phyloP scores from a whole-genome alignment of 2,888 invertebrate genomes.

The Diadromus collaris region DNA sequence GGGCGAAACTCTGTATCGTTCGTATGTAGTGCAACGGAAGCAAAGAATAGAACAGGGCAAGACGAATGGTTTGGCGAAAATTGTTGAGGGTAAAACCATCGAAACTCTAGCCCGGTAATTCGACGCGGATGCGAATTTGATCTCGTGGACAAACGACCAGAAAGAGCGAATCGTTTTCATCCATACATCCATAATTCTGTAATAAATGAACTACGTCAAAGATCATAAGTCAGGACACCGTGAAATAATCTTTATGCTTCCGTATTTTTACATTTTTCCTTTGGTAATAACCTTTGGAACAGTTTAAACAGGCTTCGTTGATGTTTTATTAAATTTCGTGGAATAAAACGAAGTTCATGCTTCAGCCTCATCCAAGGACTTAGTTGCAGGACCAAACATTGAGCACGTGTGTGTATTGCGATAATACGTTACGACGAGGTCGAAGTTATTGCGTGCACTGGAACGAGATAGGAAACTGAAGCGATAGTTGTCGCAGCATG shows the following conservation, averaged over 20 bases:
- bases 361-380: not conserved
- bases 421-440: conserved; percentile 3
- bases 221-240: not conserved
- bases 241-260: not conserved
- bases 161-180: not conserved
- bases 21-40: conserved; percentile 26
- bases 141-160: not conserved
- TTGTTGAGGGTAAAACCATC: conserved; percentile 16
- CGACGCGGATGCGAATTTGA: not conserved
- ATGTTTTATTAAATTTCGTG: not conserved
- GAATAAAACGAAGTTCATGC: not conserved
- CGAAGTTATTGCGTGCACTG: not conserved
- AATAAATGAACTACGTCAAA: no score
- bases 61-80: conserved; percentile 24
- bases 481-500: not conserved
- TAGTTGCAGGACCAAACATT: not conserved
- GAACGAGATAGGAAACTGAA: not conserved
- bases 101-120: not conserved
- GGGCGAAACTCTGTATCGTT: conserved; percentile 17
- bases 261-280: not conserved
- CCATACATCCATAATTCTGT: no score
- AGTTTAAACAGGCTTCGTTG: not conserved
- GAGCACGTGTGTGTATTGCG: conserved; percentile 22
- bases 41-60: conserved; percentile 40
- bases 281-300: not conserved